Conservation (phyloP, 2,888 invertebrate genomes). For the Sialis fuliginosa region DNA sequence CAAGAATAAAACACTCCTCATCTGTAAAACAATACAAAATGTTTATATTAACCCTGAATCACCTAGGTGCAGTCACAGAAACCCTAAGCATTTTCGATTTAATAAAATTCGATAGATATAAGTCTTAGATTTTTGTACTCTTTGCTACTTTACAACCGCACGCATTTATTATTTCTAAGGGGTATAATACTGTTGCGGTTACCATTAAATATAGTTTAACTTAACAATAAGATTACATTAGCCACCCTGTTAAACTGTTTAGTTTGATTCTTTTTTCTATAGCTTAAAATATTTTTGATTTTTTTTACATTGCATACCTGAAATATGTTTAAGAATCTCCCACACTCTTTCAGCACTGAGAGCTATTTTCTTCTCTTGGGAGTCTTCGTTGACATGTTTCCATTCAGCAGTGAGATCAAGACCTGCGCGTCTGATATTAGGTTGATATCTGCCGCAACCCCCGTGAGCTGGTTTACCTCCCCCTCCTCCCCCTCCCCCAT, state of each 20-base stretch:
- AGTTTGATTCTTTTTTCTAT: not conserved
- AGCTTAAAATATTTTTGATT: not conserved
- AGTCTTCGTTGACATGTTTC: constrained; percentile 97
- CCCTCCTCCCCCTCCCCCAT: constrained; percentile 31
- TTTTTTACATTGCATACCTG: constrained; percentile 25
- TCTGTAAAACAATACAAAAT: constrained; percentile 30
- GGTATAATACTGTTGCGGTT: no score
- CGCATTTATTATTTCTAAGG: no score
- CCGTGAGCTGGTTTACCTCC: constrained; percentile 47
- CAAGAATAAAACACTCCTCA: constrained; percentile 87
- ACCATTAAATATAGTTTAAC: no score
- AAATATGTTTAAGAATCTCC: constrained; percentile 91
- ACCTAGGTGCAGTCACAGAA: not conserved
- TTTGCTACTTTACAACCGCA: no score
- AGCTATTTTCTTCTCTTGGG: constrained; percentile 88
- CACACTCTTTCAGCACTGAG: constrained; percentile 91
- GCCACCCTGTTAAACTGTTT: no score
- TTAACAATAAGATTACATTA: no score
- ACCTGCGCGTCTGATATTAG: constrained; percentile 74
- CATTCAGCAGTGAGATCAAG: constrained; percentile 93
- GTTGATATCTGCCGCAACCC: constrained; percentile 97
- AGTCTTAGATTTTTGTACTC: no score
- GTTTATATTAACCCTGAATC: not conserved
- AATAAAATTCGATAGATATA: no score
- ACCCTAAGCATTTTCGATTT: no score